Evolutionary conservation across 2,888 invertebrate genomes (phyloP).

Genomic region (Drosophila borealis): DNA sequence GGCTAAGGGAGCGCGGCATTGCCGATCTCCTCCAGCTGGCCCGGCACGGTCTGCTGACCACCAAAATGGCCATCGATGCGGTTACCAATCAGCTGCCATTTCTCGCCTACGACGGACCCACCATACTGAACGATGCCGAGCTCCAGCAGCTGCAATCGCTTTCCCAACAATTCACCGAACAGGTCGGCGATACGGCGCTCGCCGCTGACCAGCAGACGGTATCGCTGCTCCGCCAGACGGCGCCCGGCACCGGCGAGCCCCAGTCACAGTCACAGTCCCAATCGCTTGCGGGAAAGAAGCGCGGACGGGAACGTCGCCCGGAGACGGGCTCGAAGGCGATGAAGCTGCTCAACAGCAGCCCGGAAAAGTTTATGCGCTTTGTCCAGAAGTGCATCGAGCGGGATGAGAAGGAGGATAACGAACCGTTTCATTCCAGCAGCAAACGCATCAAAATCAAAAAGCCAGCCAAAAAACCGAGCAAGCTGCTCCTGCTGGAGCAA

Average conservation of each 20-base stretch:
- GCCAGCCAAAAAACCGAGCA: background rate
- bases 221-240: slow-evolving; percentile 8
- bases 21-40: slow-evolving; percentile 83
- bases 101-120: slow-evolving; percentile 56
- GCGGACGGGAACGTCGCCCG: background rate
- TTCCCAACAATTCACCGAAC: slow-evolving; percentile 19
- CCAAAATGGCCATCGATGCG: slow-evolving; percentile 21
- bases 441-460: slow-evolving; percentile 2
- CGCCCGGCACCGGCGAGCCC: background rate
- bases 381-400: slow-evolving; percentile 15
- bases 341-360: slow-evolving; percentile 20
- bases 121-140: slow-evolving; percentile 18
- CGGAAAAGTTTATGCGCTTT: slow-evolving; percentile 36
- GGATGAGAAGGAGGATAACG: slow-evolving; percentile 9
- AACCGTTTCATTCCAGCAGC: background rate
- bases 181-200: slow-evolving; percentile 37
- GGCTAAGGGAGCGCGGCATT: slow-evolving; percentile 93
- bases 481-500: background rate
- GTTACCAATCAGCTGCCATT: slow-evolving; percentile 38
- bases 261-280: no score
- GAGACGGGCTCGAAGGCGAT: slow-evolving; percentile 24
- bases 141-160: slow-evolving; percentile 2
- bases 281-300: background rate
- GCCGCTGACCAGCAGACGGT: no score
- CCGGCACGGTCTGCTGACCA: slow-evolving; percentile 82